A percentile compares a stretch with the other conserved stretches of the same genome.
Evolutionary conservation across 2,888 invertebrate species (phyloP).

Genomic region (Lithophane leautieri): DNA sequence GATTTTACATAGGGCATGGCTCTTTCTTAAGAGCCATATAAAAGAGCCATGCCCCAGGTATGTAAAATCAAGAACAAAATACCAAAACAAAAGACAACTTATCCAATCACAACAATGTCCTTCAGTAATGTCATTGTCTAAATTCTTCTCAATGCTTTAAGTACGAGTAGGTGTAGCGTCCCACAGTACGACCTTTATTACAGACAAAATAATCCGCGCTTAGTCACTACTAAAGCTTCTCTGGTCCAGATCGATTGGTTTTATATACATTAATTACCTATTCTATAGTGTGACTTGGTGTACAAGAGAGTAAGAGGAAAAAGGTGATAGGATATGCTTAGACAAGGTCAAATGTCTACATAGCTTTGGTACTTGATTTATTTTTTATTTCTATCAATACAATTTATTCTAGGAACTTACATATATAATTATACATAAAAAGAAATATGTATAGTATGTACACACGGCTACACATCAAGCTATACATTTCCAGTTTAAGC

Average conservation of each 20-base stretch:
- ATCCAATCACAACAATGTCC: constrained; percentile 3
- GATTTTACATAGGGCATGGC: no score
- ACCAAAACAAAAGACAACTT: background rate
- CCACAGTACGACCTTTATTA: constrained; percentile 31
- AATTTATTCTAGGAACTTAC: no score
- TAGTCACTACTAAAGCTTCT: constrained; percentile 15
- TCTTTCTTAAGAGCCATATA: no score
- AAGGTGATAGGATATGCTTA: background rate
- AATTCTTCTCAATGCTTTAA: background rate
- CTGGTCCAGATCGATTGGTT: constrained; percentile 6
- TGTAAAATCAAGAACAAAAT: background rate
- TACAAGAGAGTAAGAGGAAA: background rate
- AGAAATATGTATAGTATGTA: no score
- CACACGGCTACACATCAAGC: no score
- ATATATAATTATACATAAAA: no score
- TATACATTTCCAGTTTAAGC: no score
- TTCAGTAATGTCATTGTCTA: constrained; percentile 21
- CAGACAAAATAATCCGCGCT: background rate
- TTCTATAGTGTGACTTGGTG: background rate
- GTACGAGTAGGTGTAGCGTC: constrained; percentile 4
- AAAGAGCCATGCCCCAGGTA: background rate
- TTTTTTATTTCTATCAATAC: no score
- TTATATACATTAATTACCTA: background rate
- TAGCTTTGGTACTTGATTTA: no score
- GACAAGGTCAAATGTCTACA: no score